Percentiles rank a stretch among this genome's conserved stretches.
Evolutionary conservation across 2,113 vertebrate genomes (phyloP).

Genomic region (Ciconia boyciana): DNA sequence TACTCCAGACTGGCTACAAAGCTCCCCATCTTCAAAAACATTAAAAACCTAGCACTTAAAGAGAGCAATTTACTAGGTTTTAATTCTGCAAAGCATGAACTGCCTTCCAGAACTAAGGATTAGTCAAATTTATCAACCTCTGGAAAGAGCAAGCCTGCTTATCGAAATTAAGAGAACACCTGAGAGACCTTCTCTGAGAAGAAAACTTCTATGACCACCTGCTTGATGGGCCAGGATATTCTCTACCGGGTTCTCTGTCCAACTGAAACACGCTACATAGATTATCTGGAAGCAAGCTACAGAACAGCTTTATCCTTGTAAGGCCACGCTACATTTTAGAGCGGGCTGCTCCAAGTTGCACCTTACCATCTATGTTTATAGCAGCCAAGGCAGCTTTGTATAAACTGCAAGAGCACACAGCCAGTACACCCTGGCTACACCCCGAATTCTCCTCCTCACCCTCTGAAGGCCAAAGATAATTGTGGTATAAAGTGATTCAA

Average conservation of each 20-base stretch:
- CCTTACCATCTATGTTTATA: neutral
- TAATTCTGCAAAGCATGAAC: neutral
- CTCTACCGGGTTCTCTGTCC: neutral
- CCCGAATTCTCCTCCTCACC: neutral
- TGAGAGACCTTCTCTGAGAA: neutral
- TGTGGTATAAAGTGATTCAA: neutral
- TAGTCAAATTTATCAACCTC: neutral
- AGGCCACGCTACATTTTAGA: neutral
- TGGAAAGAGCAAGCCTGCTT: neutral
- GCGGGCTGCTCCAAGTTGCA: neutral
- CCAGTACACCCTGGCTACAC: neutral
- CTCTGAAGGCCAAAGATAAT: neutral
- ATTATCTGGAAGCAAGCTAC: neutral
- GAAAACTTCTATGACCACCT: neutral
- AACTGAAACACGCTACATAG: neutral
- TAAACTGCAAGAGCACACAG: neutral
- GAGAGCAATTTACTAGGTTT: neutral
- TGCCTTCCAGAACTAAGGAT: neutral
- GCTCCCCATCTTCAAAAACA: neutral
- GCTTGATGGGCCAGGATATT: neutral
- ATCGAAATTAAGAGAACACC: neutral
- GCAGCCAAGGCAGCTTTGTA: too few species aligned
- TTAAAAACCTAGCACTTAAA: neutral
- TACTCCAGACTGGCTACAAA: neutral
- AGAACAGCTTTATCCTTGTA: neutral